Evolutionary conservation across 2,113 vertebrate species (phyloP).

Genomic region (Origma solitaria): DNA sequence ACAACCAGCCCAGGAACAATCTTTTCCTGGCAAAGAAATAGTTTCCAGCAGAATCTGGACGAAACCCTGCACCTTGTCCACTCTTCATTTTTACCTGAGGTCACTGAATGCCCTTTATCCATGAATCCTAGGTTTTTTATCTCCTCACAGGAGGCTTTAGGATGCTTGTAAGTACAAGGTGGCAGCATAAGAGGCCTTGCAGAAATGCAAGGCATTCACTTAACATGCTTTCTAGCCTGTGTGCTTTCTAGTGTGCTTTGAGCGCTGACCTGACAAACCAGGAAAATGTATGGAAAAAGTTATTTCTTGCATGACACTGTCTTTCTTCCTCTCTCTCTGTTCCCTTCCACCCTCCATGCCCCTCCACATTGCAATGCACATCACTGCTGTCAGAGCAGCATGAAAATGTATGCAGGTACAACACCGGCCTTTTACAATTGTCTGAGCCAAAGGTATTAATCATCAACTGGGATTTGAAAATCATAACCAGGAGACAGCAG

Average conservation of each 20-base stretch:
- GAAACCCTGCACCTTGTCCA: background rate
- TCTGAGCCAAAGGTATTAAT: constrained; percentile 55
- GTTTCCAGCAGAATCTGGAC: background rate
- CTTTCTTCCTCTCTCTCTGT: background rate
- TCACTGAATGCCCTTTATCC: background rate
- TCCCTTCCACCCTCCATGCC: background rate
- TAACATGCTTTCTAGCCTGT: background rate
- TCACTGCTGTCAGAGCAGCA: background rate
- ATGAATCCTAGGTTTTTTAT: background rate
- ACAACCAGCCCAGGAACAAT: background rate
- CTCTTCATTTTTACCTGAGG: background rate
- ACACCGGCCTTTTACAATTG: background rate
- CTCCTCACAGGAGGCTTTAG: background rate
- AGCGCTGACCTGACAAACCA: background rate
- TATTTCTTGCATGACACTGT: background rate
- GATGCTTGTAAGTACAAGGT: background rate
- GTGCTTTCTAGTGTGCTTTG: background rate
- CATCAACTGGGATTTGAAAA: constrained; percentile 54
- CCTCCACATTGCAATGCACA: background rate
- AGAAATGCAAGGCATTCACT: background rate
- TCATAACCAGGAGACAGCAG: constrained; percentile 60
- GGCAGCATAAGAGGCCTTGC: background rate
- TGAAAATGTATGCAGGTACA: constrained; percentile 1
- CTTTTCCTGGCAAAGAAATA: background rate
- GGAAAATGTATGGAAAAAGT: background rate